Evolutionary conservation across 2,113 vertebrate genomes (phyloP), one percentile per base, ranked within the genome.

Genomic region (Marcusenius ussheri): DNA sequence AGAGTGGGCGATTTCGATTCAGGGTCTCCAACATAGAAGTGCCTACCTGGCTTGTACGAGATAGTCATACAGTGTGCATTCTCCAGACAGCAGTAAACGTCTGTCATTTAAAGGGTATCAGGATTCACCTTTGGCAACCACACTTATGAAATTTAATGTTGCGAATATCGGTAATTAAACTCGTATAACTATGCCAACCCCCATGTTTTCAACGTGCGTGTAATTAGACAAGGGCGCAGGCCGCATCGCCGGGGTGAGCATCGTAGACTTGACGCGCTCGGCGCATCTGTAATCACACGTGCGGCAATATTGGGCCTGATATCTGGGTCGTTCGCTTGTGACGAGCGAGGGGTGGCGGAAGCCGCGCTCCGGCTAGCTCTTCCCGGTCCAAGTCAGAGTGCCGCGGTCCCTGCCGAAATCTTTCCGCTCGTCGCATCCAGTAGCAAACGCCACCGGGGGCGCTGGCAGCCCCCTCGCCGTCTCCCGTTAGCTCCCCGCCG

Each of bases 91-190:
- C 46, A 49, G 45, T 27, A 50, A 86, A 86, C 13, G n/a, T 31
- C 47, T 86, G 45, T 27, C 24, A 86, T 86, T 50, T 6, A 49
- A 47, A 49, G n/a, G 13, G 83, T 86, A 86, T 27, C 9, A n/a
- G 83, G 83, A 24, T 87, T 87, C 27, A 87, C 85, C 49, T 53
- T n/a, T 87, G 50, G 31, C 27, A 87, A 39, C 6, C 21, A 31
- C 13, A 56, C 11, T 53, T 87, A 53, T 15, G 50, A 53, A 56
- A 56, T 87, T 87, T 53, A 87, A 87, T 87, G 27, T 87, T 19
- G 50, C 50, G 50, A 87, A 87, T 87, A 19, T 87, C n/a, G n/a
- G 85, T 53, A 87, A 87, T 87, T 53, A 87, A 53, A 87, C 85
- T 21, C 3, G 85, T 8, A n/a, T 39, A 56, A 31, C 27, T 35